phyloP scores from a whole-genome alignment of 1,140 invertebrate genomes.

The Augochlora pura region DNA sequence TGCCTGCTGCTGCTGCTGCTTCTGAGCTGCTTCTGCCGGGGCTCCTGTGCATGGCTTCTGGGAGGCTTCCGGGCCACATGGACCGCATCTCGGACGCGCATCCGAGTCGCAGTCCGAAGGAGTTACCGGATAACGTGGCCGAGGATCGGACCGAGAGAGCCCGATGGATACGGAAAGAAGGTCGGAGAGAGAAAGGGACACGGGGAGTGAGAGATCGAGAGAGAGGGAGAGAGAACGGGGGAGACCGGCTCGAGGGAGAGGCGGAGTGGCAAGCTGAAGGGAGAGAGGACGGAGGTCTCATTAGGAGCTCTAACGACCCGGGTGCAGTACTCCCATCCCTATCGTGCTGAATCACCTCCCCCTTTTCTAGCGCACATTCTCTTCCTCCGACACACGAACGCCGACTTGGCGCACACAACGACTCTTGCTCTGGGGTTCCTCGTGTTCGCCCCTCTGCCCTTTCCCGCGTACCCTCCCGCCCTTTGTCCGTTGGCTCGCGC shows the following conservation, averaged over 20 bases:
- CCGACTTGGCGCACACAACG: conserved; percentile 56
- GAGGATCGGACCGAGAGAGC: background rate
- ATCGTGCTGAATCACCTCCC: conserved; percentile 70
- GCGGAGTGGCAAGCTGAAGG: conserved; percentile 29
- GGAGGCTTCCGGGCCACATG: background rate
- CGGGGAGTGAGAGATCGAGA: background rate
- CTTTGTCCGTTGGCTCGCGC: conserved; percentile 60
- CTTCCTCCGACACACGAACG: conserved; percentile 58
- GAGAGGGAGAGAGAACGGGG: conserved; percentile 13
- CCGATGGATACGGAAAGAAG: no score
- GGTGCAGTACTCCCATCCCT: conserved; percentile 69
- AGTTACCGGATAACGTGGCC: conserved; percentile 43
- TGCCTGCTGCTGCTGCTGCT: no score
- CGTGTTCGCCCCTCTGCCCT: conserved; percentile 37
- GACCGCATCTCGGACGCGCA: conserved; percentile 12
- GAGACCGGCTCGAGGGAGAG: conserved; percentile 1
- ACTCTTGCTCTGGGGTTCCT: conserved; percentile 53
- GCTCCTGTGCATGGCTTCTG: no score
- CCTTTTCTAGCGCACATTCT: conserved; percentile 58
- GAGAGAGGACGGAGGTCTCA: conserved; percentile 59
- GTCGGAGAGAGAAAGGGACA: conserved; percentile 5
- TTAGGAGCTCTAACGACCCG: conserved; percentile 69
- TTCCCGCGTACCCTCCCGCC: conserved; percentile 7
- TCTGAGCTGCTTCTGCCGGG: no score
- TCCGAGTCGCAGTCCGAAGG: conserved; percentile 19